Evolutionary conservation across 2,113 vertebrate species (phyloP).

Genomic region (Dromiciops gliroides): DNA sequence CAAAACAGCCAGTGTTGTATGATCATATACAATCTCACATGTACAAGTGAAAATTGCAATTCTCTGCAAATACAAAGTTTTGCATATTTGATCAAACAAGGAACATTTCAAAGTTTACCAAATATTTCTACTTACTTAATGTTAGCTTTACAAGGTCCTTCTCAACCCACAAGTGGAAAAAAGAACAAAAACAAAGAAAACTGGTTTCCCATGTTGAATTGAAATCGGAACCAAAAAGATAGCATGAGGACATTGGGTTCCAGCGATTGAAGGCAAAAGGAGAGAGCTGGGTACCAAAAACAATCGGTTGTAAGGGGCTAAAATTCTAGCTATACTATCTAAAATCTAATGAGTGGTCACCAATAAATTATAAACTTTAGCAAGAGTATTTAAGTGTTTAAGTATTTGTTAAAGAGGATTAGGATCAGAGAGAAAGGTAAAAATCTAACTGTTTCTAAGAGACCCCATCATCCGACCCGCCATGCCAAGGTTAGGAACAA

Average conservation of each 20-base stretch:
- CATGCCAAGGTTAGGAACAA: too few species aligned
- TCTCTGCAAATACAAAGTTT: not conserved
- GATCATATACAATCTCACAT: not conserved
- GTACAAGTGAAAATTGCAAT: not conserved
- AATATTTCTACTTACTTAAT: not conserved
- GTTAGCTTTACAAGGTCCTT: not conserved
- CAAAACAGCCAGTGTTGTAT: not conserved
- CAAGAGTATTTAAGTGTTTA: too few species aligned
- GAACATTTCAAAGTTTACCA: not conserved
- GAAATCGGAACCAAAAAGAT: not conserved
- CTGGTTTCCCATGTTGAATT: not conserved
- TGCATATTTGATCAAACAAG: not conserved
- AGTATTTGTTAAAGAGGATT: too few species aligned
- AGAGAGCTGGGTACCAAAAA: not conserved
- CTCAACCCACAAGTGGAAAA: not conserved
- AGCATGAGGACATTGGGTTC: not conserved
- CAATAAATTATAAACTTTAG: too few species aligned
- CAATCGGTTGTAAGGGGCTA: too few species aligned
- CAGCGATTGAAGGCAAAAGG: not conserved
- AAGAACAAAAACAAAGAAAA: not conserved
- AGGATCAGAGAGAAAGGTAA: too few species aligned
- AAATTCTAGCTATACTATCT: too few species aligned
- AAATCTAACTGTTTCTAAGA: too few species aligned
- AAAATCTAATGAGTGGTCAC: too few species aligned
- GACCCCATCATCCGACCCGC: too few species aligned